Conservation (phyloP, 2,888 invertebrate species). For the Sialis lutaria region DNA sequence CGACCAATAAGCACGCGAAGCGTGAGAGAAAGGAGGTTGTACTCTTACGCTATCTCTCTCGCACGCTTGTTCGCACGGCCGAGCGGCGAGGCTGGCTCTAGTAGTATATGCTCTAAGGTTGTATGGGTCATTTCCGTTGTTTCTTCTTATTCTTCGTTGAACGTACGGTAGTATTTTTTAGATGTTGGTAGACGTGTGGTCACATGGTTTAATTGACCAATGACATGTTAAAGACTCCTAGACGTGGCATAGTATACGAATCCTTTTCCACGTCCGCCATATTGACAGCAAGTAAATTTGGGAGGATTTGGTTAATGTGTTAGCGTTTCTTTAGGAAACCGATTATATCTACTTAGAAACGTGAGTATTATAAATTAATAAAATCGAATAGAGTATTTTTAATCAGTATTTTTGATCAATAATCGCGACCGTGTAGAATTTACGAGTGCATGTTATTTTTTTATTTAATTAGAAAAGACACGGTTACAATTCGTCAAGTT, state of each 20-base stretch:
- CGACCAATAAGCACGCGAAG: no score
- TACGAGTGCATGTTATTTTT: conserved; percentile 1
- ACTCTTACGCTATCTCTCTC: no score
- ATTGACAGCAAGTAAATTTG: conserved; percentile 60
- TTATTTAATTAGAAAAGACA: conserved; percentile 2
- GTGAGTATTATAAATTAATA: conserved; percentile 20
- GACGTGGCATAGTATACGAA: conserved; percentile 67
- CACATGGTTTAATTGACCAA: conserved; percentile 15
- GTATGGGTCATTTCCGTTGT: no score
- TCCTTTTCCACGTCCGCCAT: conserved; percentile 67
- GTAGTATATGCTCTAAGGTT: no score
- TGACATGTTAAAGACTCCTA: conserved; percentile 28
- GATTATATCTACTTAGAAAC: conserved; percentile 27
- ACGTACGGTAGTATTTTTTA: no score
- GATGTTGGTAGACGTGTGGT: conserved; percentile 3
- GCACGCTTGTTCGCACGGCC: no score
- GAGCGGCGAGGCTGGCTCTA: no score
- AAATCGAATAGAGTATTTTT: not conserved
- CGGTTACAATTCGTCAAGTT: conserved; percentile 5
- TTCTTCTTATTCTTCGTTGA: no score
- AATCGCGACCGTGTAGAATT: not conserved
- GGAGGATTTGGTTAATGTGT: conserved; percentile 52
- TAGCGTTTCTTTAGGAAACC: conserved; percentile 41
- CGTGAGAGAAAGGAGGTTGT: no score
- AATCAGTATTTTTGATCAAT: not conserved